phyloP scores from a whole-genome alignment of 2,797 vertebrate species.

The Cynodonichthys magdalenae region DNA sequence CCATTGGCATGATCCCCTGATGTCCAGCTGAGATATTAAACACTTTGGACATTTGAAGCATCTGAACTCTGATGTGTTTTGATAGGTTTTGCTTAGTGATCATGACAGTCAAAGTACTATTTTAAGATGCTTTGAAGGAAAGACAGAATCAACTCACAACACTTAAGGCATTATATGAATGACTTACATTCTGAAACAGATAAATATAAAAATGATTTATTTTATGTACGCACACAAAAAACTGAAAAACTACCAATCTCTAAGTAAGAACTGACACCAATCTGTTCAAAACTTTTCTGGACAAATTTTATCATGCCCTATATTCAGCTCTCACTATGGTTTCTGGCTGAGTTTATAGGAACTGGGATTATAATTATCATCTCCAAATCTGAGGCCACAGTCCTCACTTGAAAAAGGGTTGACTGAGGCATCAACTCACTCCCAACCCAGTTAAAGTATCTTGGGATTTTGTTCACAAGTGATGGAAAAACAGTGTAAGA shows the following conservation, averaged over 20 bases:
- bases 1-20: slow-evolving; percentile 50
- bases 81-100: slow-evolving; percentile 57
- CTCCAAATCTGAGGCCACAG: too few relatives aligned
- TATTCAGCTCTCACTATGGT: too few relatives aligned
- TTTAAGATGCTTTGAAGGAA: slow-evolving; percentile 23
- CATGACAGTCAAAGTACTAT: slow-evolving; percentile 40
- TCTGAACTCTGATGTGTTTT: slow-evolving; percentile 68
- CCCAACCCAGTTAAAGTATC: too few relatives aligned
- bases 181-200: slow-evolving; percentile 3
- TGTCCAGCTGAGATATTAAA: slow-evolving; percentile 58
- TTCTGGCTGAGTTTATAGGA: too few relatives aligned
- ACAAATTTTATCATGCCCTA: too few relatives aligned
- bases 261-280: neutral
- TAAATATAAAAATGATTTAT: slow-evolving; percentile 6
- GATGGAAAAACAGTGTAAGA: too few relatives aligned
- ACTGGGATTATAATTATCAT: too few relatives aligned
- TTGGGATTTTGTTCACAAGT: too few relatives aligned
- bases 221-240: neutral
- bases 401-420: too few relatives aligned
- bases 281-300: neutral
- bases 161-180: slow-evolving; percentile 28
- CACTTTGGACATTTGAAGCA: slow-evolving; percentile 64
- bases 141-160: slow-evolving; percentile 8
- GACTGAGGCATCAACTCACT: too few relatives aligned
- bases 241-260: neutral